phyloP scores from a whole-genome alignment of 2,888 invertebrate genomes.

The Torymus tubicola region DNA sequence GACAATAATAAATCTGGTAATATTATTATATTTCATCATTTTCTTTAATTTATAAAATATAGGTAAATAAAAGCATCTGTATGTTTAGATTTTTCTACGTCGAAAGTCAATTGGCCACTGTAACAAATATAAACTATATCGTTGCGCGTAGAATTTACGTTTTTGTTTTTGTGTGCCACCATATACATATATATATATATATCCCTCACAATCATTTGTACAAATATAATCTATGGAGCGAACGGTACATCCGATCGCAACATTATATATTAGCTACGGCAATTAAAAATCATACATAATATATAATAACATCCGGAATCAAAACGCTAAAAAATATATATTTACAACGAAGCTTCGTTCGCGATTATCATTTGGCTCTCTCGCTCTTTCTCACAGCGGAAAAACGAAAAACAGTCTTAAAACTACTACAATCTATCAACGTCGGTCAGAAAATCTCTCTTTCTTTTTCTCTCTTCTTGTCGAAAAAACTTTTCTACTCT shows the following conservation, averaged over 20 bases:
- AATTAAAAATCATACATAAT: neutral
- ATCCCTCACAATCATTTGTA: neutral
- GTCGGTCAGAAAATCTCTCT: too few species aligned
- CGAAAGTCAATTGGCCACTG: slow-evolving; percentile 44
- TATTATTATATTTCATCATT: slow-evolving; percentile 32
- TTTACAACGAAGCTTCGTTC: slow-evolving; percentile 31
- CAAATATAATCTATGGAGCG: slow-evolving; percentile 29
- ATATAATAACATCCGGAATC: slow-evolving; percentile 19
- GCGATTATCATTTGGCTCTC: too few species aligned
- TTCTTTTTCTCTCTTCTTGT: too few species aligned
- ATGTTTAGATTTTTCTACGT: neutral
- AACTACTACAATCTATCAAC: too few species aligned
- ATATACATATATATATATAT: too few species aligned
- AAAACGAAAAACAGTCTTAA: too few species aligned
- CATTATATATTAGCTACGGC: neutral
- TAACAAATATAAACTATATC: slow-evolving; percentile 48
- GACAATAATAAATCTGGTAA: neutral
- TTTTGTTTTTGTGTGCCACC: neutral
- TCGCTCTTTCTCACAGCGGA: too few species aligned
- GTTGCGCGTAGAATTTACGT: slow-evolving; percentile 16
- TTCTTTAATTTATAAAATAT: slow-evolving; percentile 35
- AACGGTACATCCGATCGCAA: neutral
- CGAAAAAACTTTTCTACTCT: too few species aligned
- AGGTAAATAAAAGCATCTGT: slow-evolving; percentile 44
- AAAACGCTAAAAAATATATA: slow-evolving; percentile 30